Percentiles rank a stretch among this genome's conserved stretches.
These are phyloP conservation scores for Gallinago nigripennis DNA, from an alignment of 2,797 vertebrate species.

Conservation along the genomic window DNA sequence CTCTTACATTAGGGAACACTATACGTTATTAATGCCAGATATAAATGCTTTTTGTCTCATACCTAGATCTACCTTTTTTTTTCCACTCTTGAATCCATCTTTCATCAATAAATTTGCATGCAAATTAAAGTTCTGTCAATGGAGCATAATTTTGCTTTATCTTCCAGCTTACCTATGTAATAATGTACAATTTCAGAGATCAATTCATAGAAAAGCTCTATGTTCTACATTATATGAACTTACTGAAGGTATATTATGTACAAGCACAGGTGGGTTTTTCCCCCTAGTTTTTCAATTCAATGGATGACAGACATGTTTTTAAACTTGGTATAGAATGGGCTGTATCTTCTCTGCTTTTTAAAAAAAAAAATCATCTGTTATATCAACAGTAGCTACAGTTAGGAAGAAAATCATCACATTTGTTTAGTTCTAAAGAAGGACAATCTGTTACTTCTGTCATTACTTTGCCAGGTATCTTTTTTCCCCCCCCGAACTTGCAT, in stretches of 20 bases:
- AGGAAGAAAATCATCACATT: not conserved
- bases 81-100: not conserved
- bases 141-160: not conserved
- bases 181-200: slow-evolving; percentile 29
- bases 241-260: not conserved
- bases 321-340: not conserved
- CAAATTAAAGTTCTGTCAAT: slow-evolving; percentile 50
- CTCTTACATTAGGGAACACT: not conserved
- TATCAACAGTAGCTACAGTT: not conserved
- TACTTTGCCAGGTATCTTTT: not conserved
- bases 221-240: not conserved
- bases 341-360: not conserved
- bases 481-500: not conserved
- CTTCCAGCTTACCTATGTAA: slow-evolving; percentile 20
- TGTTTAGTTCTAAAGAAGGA: not conserved
- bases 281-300: not conserved
- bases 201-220: slow-evolving; percentile 31
- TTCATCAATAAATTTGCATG: slow-evolving; percentile 45
- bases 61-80: not conserved
- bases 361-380: no score
- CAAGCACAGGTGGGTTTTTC: not conserved
- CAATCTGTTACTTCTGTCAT: not conserved
- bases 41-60: slow-evolving; percentile 10
- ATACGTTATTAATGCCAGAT: not conserved
- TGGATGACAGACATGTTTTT: not conserved